Evolutionary conservation across 2,797 vertebrate species (phyloP), one percentile per base, ranked within the genome.

Genomic region (Tragelaphus eurycerus): DNA sequence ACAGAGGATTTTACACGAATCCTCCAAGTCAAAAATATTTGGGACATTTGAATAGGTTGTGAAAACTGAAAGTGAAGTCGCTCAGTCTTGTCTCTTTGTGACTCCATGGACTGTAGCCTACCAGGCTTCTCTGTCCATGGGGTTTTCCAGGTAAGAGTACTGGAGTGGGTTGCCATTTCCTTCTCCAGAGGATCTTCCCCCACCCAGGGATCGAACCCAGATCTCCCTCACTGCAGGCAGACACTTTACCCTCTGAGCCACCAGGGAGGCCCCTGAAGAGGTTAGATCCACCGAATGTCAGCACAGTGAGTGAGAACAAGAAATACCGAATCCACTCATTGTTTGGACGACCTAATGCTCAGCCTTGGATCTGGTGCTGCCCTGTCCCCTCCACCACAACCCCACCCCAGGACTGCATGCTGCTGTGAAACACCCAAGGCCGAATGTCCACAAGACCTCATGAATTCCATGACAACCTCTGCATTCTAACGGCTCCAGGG

Each of bases 1-100:
- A 31, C 50, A 76, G 43, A 25, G 23, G 43, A 8, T 79, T 90
- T 89, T 43, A 67, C 86, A 54, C 17, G 52, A 79, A 34, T 21
- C 78, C 43, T 50, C 27, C 21, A 4, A 46, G 38, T 71, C 46
- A 86, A 34, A 86, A 52, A 21, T 59, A 78, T 34, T 15, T 59
- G 95, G n/a, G 17, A 96, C n/a, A 5, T 54, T 81, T 79, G 25
- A 76, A 92, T 2, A 38, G 67, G 34, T 23, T 38, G 34, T 71
- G 64, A 38, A 67, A 71, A 38, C 4, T 71, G 34, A 71, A 71
- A 71, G n/a, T 67, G n/a, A 34, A 67, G 17, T 34, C 4, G 0
- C 10, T 71, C n/a, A 38, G 64, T 38, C 5, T 21, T 67, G 34
- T 71, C 17, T 67, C 31, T 71, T 71, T 38, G 67, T 0, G 15